Evolutionary conservation across 2,888 invertebrate species (phyloP).

Genomic region (Heliconius ismenius): DNA sequence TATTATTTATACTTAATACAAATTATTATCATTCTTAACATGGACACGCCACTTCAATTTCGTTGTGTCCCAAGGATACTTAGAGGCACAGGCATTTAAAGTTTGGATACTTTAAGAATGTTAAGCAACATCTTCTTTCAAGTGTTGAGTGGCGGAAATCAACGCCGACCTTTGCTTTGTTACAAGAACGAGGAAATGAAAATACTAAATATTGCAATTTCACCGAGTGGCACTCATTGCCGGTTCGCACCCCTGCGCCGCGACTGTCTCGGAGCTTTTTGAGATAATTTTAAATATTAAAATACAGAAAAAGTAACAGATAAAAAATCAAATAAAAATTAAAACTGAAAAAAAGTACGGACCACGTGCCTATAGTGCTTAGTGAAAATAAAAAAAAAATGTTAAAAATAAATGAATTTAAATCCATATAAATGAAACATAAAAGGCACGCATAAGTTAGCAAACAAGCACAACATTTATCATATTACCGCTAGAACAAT

Average conservation of each 20-base stretch:
- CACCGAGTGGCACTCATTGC: no score
- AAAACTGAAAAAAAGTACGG: no score
- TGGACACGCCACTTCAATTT: not conserved
- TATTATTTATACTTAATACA: not conserved
- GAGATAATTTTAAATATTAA: no score
- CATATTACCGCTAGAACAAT: conserved; percentile 8
- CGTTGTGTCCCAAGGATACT: not conserved
- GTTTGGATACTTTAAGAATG: not conserved
- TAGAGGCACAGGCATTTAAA: not conserved
- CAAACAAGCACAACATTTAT: not conserved
- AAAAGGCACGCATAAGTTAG: conserved; percentile 1
- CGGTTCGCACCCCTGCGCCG: not conserved
- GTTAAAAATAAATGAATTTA: not conserved
- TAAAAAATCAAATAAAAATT: not conserved
- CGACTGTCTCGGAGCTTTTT: not conserved
- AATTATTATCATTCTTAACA: not conserved
- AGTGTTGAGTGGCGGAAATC: not conserved
- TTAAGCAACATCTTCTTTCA: not conserved
- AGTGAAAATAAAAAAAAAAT: not conserved
- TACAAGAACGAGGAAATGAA: not conserved
- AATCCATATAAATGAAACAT: not conserved
- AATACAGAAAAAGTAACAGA: no score
- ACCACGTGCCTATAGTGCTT: no score
- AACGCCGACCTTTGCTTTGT: not conserved
- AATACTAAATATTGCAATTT: not conserved